Conservation (phyloP, 2,113 vertebrate genomes). For the Pycnonotus jocosus region DNA sequence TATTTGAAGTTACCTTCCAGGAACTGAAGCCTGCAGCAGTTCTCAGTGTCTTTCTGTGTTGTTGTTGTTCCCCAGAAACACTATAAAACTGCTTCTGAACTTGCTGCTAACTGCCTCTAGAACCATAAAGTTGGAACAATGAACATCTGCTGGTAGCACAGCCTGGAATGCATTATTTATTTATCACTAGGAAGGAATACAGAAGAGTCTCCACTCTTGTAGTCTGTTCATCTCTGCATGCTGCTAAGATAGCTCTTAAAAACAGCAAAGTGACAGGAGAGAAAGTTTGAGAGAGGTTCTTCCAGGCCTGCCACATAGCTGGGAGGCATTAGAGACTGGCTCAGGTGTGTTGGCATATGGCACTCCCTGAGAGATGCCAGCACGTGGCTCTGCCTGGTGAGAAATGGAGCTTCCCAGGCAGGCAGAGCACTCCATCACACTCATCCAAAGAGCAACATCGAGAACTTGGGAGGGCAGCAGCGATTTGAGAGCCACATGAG, state of each 20-base stretch:
- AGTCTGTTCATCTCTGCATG: not conserved
- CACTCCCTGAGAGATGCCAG: not conserved
- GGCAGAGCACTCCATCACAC: not conserved
- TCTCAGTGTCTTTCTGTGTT: not conserved
- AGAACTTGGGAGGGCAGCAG: not conserved
- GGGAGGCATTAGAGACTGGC: not conserved
- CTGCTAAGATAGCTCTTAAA: not conserved
- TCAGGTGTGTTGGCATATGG: constrained; percentile 22
- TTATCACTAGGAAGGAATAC: not conserved
- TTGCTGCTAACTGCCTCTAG: not conserved
- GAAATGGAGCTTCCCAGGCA: not conserved
- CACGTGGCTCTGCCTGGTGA: not conserved
- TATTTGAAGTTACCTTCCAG: not conserved
- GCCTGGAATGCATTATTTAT: not conserved
- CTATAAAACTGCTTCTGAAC: not conserved
- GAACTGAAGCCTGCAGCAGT: not conserved
- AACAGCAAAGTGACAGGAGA: not conserved
- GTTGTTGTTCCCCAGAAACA: not conserved
- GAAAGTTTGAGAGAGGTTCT: not conserved
- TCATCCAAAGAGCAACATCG: not conserved
- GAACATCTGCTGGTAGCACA: not conserved
- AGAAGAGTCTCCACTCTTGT: not conserved
- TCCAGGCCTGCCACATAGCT: not conserved
- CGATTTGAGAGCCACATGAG: not conserved
- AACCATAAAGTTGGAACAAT: not conserved